Conservation (phyloP, 1,140 invertebrate species). For the Danaus plexippus region DNA sequence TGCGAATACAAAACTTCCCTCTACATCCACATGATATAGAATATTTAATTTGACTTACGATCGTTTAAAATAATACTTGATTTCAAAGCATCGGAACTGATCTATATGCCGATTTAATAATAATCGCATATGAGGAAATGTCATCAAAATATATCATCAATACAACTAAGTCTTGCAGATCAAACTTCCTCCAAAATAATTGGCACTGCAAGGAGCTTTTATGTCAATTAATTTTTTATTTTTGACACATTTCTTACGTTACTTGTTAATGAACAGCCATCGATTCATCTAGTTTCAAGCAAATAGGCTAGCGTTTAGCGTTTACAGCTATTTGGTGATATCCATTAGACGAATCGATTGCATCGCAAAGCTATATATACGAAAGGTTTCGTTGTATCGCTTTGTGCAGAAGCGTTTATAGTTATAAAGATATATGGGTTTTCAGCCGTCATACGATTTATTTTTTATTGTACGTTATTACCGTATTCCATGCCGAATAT, state of each 20-base stretch:
- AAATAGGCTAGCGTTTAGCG: too few species aligned
- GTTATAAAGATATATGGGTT: slow-evolving; percentile 4
- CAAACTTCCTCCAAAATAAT: slow-evolving; percentile 15
- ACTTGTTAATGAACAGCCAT: too few species aligned
- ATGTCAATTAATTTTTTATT: too few species aligned
- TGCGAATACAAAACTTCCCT: not conserved
- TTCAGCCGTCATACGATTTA: slow-evolving; percentile 7
- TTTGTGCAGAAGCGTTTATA: too few species aligned
- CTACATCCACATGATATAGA: slow-evolving; percentile 9
- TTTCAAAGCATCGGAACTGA: too few species aligned
- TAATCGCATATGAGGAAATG: too few species aligned
- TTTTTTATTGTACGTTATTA: slow-evolving; percentile 32
- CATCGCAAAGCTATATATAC: slow-evolving; percentile 6
- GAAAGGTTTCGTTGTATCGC: too few species aligned
- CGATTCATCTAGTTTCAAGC: too few species aligned
- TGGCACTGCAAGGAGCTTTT: slow-evolving; percentile 20
- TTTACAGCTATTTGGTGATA: too few species aligned
- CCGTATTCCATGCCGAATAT: slow-evolving; percentile 76
- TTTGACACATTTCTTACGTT: too few species aligned
- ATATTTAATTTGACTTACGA: not conserved
- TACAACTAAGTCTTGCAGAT: slow-evolving; percentile 6
- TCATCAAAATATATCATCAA: slow-evolving; percentile 2
- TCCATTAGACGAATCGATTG: slow-evolving; percentile 6
- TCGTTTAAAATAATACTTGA: too few species aligned
- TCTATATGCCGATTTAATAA: too few species aligned